phyloP scores from a whole-genome alignment of 2,113 vertebrate species.

The Corythornis vintsioides region DNA sequence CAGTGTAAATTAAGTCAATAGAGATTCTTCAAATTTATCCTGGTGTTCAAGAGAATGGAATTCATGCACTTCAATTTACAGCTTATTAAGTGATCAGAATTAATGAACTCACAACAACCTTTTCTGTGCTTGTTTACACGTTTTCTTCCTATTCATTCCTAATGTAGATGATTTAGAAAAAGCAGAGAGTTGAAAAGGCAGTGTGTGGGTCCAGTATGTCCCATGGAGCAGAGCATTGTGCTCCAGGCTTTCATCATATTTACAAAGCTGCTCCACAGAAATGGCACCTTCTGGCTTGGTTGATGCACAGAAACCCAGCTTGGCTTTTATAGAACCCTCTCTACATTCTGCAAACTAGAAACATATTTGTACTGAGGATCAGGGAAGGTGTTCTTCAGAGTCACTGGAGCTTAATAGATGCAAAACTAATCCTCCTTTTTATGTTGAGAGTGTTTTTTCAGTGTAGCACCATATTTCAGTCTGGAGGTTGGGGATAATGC shows the following conservation, averaged over 20 bases:
- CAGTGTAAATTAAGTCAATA: slow-evolving; percentile 53
- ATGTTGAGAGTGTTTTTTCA: not conserved
- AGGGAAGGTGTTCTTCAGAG: not conserved
- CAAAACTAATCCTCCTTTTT: not conserved
- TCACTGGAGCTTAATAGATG: not conserved
- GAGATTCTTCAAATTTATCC: slow-evolving; percentile 61
- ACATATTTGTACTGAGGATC: not conserved
- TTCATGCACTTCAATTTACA: slow-evolving; percentile 65
- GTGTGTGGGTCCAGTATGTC: slow-evolving; percentile 37
- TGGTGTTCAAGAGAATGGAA: slow-evolving; percentile 64
- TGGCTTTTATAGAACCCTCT: not conserved
- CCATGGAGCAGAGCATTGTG: slow-evolving; percentile 49
- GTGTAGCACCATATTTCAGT: not conserved
- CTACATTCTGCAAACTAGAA: not conserved
- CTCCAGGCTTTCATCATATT: slow-evolving; percentile 12
- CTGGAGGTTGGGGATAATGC: not conserved
- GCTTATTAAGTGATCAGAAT: slow-evolving; percentile 69
- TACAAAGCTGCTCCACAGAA: not conserved
- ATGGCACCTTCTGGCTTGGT: not conserved
- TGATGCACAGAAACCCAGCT: not conserved
- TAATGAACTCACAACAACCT: slow-evolving; percentile 55
- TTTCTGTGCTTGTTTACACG: slow-evolving; percentile 56
- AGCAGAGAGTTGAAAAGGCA: slow-evolving; percentile 56
- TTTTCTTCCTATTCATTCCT: slow-evolving; percentile 46
- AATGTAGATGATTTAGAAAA: slow-evolving; percentile 34